Evolutionary conservation across 1,140 invertebrate species (phyloP).

Genomic region (Mamestra configurata): DNA sequence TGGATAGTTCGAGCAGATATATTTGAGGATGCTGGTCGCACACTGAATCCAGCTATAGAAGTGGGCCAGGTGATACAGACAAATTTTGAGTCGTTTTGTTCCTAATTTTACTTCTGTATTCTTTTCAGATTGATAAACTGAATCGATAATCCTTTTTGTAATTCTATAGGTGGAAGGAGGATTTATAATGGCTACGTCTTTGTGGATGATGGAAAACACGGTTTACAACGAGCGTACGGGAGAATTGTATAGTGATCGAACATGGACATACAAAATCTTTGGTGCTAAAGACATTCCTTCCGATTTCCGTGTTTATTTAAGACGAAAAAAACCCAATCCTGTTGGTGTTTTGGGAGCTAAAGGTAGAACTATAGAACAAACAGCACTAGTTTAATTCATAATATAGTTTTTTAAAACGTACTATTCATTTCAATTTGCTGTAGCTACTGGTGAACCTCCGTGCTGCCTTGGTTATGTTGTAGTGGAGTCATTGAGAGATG

Average conservation of each 20-base stretch:
- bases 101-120: no score
- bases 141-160: background rate
- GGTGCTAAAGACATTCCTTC: constrained; percentile 94
- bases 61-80: constrained; percentile 91
- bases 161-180: constrained; percentile 90
- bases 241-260: constrained; percentile 90
- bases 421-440: constrained; percentile 52
- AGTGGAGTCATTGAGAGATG: constrained; percentile 91
- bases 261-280: constrained; percentile 95
- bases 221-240: constrained; percentile 90
- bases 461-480: constrained; percentile 90
- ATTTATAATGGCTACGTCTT: constrained; percentile 94
- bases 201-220: constrained; percentile 91
- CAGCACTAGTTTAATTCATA: background rate
- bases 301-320: constrained; percentile 92
- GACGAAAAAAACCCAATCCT: constrained; percentile 91
- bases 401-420: background rate
- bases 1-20: constrained; percentile 91
- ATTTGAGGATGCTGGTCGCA: constrained; percentile 91
- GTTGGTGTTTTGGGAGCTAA: constrained; percentile 92
- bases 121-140: background rate
- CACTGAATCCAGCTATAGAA: constrained; percentile 93
- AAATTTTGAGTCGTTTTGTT: no score
- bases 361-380: constrained; percentile 85
- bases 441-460: constrained; percentile 94